Evolutionary conservation across 2,888 invertebrate genomes (phyloP).

Genomic region (Oxyteleia sp.): DNA sequence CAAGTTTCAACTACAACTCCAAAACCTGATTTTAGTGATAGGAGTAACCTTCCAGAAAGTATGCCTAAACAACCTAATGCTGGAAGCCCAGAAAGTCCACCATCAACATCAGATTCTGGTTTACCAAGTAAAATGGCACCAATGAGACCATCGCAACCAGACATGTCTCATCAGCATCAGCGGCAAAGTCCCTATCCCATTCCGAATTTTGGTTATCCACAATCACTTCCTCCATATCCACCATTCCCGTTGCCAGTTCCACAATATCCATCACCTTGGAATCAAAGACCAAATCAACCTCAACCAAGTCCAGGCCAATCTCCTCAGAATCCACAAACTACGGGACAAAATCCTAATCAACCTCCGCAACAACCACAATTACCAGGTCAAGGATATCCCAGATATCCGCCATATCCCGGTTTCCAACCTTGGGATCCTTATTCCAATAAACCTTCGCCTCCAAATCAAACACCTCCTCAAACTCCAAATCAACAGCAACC

Average conservation of each 20-base stretch:
- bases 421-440: conserved; percentile 70
- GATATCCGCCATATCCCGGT: conserved; percentile 45
- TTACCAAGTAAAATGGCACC: conserved; percentile 31
- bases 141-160: conserved; percentile 52
- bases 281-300: conserved; percentile 25
- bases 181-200: conserved; percentile 12
- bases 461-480: conserved; percentile 1
- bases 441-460: conserved; percentile 32
- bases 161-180: conserved; percentile 17
- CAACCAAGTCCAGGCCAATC: not conserved
- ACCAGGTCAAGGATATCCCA: conserved; percentile 51
- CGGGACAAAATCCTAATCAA: conserved; percentile 18
- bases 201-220: conserved; percentile 47
- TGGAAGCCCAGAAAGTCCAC: conserved; percentile 9
- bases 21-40: too few relatives aligned
- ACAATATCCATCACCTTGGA: conserved; percentile 43
- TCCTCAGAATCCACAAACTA: conserved; percentile 33
- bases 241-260: conserved; percentile 17
- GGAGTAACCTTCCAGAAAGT: conserved; percentile 36
- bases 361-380: conserved; percentile 4
- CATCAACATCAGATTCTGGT: conserved; percentile 5
- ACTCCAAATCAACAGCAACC: not conserved
- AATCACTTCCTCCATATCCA: conserved; percentile 30
- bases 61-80: not conserved
- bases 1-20: too few relatives aligned